Conservation (phyloP, 2,888 invertebrate genomes). For the Steinernema hermaphroditum region DNA sequence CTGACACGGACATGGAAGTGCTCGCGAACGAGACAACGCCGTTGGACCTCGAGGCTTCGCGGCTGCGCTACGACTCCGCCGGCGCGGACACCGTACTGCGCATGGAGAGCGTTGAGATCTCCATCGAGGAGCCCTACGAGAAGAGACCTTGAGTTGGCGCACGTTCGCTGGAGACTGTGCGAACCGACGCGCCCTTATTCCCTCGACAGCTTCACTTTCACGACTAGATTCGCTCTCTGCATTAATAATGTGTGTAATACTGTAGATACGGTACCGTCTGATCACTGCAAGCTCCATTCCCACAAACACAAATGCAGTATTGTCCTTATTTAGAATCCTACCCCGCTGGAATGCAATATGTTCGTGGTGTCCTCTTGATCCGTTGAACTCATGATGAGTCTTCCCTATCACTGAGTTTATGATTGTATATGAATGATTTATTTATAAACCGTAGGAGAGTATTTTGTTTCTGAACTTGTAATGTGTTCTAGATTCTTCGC, state of each 20-base stretch:
- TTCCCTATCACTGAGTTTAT: background rate
- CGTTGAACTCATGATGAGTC: slow-evolving; percentile 11
- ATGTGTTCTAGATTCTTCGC: background rate
- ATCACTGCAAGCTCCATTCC: background rate
- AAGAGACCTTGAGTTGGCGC: background rate
- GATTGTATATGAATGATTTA: background rate
- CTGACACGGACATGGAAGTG: background rate
- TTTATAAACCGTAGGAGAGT: background rate
- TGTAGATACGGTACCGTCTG: background rate
- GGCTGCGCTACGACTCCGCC: background rate
- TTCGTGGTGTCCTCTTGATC: background rate
- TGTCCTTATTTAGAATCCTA: background rate
- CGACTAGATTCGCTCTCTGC: slow-evolving; percentile 4
- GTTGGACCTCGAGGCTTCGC: background rate
- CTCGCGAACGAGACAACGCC: background rate
- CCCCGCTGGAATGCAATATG: background rate
- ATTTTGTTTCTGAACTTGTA: background rate
- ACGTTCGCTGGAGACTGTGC: background rate
- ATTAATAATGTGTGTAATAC: background rate
- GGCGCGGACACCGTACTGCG: background rate
- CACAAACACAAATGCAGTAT: background rate
- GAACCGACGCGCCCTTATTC: background rate
- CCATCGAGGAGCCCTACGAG: slow-evolving; percentile 5
- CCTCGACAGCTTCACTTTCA: slow-evolving; percentile 1
- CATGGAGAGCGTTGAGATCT: slow-evolving; percentile 1